Percentiles rank a stretch among this genome's conserved stretches.
phyloP scores from a whole-genome alignment of 2,797 vertebrate genomes.

The Lophura swinhoii region DNA sequence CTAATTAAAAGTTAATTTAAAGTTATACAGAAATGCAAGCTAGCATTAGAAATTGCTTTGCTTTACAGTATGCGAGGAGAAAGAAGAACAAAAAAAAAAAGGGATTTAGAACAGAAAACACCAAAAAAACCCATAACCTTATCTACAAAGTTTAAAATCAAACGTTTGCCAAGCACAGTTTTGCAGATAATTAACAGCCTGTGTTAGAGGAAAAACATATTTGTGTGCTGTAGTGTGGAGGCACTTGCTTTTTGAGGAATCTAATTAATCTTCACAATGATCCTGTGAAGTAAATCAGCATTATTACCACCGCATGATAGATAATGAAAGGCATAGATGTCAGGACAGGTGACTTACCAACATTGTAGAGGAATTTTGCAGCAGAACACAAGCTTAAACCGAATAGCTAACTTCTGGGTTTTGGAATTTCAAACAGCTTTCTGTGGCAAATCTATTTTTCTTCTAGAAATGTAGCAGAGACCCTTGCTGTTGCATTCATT shows the following conservation, averaged over 20 bases:
- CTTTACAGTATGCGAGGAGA: not conserved
- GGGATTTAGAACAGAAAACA: not conserved
- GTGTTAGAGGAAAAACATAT: not conserved
- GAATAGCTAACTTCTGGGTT: not conserved
- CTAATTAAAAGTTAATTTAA: conserved; percentile 47
- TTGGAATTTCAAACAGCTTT: not conserved
- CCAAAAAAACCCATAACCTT: not conserved
- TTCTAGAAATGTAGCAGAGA: not conserved
- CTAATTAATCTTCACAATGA: conserved; percentile 14
- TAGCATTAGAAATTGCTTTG: conserved; percentile 1
- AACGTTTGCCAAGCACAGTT: conserved; percentile 10
- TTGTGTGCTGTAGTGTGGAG: not conserved
- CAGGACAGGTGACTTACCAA: not conserved
- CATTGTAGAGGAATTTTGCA: not conserved
- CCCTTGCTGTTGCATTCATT: not conserved
- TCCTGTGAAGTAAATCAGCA: not conserved
- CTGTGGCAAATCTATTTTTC: not conserved
- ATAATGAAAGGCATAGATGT: not conserved
- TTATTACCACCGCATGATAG: not conserved
- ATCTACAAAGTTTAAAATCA: conserved; percentile 25
- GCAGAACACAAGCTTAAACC: not conserved
- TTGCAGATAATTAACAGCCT: conserved; percentile 40
- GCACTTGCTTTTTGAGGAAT: not conserved
- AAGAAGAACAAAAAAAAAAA: not conserved
- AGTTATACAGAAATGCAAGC: not conserved